Evolutionary conservation across 2,888 invertebrate genomes (phyloP).

Genomic region (Lasioglossum leucozonium): DNA sequence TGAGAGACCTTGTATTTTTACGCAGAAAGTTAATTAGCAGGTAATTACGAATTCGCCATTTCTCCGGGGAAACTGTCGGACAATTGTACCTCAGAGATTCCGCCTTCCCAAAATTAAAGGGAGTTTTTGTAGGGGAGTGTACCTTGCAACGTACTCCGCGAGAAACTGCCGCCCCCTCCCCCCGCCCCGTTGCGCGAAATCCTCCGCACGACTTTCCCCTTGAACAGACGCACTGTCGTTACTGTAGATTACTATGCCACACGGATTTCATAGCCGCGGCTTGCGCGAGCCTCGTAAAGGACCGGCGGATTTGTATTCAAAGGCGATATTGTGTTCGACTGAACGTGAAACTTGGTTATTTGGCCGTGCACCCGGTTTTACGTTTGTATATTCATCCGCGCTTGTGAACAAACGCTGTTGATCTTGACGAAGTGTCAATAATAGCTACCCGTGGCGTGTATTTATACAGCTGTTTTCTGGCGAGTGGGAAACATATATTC

Average conservation of each 20-base stretch:
- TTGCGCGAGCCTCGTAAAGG: neutral
- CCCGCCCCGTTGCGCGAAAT: neutral
- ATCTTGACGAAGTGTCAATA: conserved; percentile 27
- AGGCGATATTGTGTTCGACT: neutral
- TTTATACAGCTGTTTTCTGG: neutral
- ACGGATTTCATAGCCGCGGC: neutral
- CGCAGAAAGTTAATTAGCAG: too few species aligned
- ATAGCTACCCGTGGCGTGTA: neutral
- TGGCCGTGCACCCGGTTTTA: conserved; percentile 5
- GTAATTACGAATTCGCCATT: too few species aligned
- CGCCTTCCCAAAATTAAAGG: neutral
- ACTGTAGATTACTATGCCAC: neutral
- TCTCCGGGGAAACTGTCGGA: too few species aligned
- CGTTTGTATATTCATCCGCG: neutral
- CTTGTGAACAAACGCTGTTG: conserved; percentile 13
- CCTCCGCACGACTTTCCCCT: neutral
- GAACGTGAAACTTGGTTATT: neutral
- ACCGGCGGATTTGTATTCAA: conserved; percentile 21
- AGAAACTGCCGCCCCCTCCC: neutral
- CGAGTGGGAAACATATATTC: too few species aligned
- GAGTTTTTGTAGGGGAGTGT: neutral
- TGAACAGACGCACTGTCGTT: conserved; percentile 30
- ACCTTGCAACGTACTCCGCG: neutral
- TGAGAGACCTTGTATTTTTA: neutral
- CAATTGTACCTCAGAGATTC: too few species aligned